phyloP scores from a whole-genome alignment of 2,888 invertebrate species.

The Morpho achilles region DNA sequence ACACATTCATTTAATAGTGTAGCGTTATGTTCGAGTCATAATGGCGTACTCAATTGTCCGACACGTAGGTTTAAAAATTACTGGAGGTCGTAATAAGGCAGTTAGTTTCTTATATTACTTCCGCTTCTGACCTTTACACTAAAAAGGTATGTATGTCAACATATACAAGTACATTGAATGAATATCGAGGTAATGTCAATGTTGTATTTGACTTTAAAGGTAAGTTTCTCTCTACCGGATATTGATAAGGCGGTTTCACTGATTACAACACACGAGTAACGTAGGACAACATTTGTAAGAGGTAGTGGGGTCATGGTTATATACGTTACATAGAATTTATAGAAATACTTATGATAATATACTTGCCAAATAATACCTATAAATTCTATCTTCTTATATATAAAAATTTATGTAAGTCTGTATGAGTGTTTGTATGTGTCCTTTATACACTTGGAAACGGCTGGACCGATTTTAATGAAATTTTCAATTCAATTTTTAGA shows the following conservation, averaged over 20 bases:
- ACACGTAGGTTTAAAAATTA: neutral
- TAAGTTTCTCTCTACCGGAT: conserved; percentile 22
- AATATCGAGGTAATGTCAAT: conserved; percentile 11
- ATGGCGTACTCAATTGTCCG: neutral
- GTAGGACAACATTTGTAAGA: neutral
- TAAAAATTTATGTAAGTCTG: no score
- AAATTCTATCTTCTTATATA: no score
- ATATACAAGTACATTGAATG: conserved; percentile 17
- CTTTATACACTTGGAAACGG: no score
- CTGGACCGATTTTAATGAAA: no score
- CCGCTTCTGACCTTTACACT: conserved; percentile 31
- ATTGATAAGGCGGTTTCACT: conserved; percentile 6
- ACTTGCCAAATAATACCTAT: no score
- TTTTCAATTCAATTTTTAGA: no score
- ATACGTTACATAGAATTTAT: neutral
- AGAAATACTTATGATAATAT: neutral
- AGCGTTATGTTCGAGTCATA: no score
- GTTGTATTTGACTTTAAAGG: conserved; percentile 16
- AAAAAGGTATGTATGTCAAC: conserved; percentile 30
- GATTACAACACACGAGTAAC: conserved; percentile 1
- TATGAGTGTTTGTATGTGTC: no score
- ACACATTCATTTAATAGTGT: no score
- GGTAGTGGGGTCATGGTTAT: conserved; percentile 1
- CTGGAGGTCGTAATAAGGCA: conserved; percentile 19
- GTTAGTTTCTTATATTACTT: conserved; percentile 25